Evolutionary conservation across 2,113 vertebrate species (phyloP), one percentile per base, ranked within the genome.

Genomic region (Haplochromis burtoni): DNA sequence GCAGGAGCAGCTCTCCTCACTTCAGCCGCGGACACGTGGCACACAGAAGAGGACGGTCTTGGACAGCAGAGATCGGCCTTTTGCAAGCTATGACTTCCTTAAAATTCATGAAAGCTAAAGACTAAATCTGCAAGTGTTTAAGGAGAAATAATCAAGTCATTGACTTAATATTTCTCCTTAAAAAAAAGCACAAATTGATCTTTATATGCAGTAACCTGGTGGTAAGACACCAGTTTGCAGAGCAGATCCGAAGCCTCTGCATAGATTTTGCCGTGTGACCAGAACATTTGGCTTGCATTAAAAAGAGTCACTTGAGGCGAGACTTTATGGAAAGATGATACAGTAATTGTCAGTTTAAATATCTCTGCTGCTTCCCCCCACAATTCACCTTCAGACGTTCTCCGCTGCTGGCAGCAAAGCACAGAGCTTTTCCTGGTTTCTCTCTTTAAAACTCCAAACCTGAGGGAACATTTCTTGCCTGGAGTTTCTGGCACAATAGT

Each of bases 201-300:
- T 61, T 1, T 13, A 79, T 80, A 29, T 31, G 17, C n/a, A 35
- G 33, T 12, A 71, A 51, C 10, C 33, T 9, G 42, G 19, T 17
- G 21, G 12, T 51, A 10, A 54, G 47, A 82, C 6, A 1, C 29
- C n/a, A 63, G 76, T 78, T 68, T 80, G 68, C 47, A 51, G 14
- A 83, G 42, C 86, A 93, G 86, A 93, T 85, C 89, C 9, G 54
- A 89, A 84, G 9, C 51, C 83, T 68, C 54, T 83, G 80, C 45
- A 84, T 21, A 40, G 38, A 45, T 82, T 86, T 90, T 10, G 61
- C 79, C 24, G 47, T 76, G 49, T 54, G 45, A 66, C 51, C 29
- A 7, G 55, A 81, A 24, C 63, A 82, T 88, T 86, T 87, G 87
- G 61, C 10, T 80, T 81, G 47, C 73, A 88, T 19, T 83, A 76